These are phyloP conservation scores for Hyperopisus bebe DNA, from an alignment of 2,113 vertebrate species.

Conservation along the genomic window DNA sequence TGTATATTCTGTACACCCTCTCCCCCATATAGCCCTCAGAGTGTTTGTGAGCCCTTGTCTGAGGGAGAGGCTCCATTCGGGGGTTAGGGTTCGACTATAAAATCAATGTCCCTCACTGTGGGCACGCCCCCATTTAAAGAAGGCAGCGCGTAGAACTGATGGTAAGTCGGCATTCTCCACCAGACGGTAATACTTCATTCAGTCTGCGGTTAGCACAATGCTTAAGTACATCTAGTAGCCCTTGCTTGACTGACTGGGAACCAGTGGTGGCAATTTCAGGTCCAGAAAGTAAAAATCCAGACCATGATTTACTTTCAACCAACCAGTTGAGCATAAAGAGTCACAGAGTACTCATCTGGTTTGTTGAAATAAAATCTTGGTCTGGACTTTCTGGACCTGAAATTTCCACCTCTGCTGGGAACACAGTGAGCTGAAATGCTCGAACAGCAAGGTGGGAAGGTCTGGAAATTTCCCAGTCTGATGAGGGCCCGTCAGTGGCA, in stretches of 20 bases:
- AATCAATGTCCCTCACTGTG: slow-evolving; percentile 94
- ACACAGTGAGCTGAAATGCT: background rate
- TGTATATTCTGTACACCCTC: slow-evolving; percentile 26
- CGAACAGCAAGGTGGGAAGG: background rate
- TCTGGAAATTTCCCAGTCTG: background rate
- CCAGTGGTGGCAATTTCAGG: background rate
- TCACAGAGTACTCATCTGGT: too few relatives aligned
- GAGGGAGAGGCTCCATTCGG: slow-evolving; percentile 58
- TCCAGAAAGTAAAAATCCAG: too few relatives aligned
- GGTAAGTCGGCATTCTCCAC: slow-evolving; percentile 81
- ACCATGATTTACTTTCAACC: too few relatives aligned
- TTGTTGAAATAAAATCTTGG: too few relatives aligned
- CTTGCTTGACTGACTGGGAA: background rate
- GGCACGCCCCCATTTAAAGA: slow-evolving; percentile 91
- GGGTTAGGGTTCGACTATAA: slow-evolving; percentile 84
- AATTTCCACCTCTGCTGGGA: background rate
- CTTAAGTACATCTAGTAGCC: slow-evolving; percentile 54
- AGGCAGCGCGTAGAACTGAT: slow-evolving; percentile 95
- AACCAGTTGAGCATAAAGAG: too few relatives aligned
- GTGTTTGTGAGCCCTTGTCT: slow-evolving; percentile 49
- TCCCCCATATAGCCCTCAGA: slow-evolving; percentile 34
- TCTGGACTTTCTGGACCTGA: too few relatives aligned
- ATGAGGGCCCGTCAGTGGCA: background rate
- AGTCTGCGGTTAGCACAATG: slow-evolving; percentile 67
- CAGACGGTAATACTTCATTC: slow-evolving; percentile 64